Conservation (phyloP, 2,113 vertebrate genomes). For the Sinocyclocheilus anophthalmus region DNA sequence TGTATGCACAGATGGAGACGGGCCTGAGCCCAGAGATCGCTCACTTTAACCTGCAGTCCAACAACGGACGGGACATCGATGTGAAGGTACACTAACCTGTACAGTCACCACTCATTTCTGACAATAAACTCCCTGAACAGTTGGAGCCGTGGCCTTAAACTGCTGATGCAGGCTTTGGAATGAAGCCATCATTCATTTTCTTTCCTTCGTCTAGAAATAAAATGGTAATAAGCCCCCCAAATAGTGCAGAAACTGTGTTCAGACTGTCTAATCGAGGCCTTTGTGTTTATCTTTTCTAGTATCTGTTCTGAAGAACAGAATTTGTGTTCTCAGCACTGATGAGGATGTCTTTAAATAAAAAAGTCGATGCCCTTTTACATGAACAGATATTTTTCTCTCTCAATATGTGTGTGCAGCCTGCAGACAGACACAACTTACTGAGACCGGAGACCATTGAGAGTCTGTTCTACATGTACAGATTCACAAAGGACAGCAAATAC, state of each 20-base stretch:
- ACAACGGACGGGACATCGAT: constrained; percentile 78
- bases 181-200: not conserved
- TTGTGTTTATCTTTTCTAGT: not conserved
- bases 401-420: constrained; percentile 68
- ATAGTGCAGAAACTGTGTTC: not conserved
- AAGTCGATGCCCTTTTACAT: not conserved
- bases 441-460: constrained; percentile 84
- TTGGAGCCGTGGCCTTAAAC: not conserved
- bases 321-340: not conserved
- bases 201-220: not conserved
- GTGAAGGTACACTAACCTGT: constrained; percentile 77
- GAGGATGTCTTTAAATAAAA: not conserved
- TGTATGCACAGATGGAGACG: constrained; percentile 93
- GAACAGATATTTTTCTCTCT: not conserved
- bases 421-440: constrained; percentile 85
- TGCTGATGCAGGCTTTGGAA: not conserved
- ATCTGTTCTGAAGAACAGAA: not conserved
- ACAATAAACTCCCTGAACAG: not conserved
- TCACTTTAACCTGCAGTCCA: constrained; percentile 84
- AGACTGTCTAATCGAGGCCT: not conserved
- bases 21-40: constrained; percentile 94
- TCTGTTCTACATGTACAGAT: constrained; percentile 86
- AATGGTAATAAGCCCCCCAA: not conserved
- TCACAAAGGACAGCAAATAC: constrained; percentile 83
- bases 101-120: not conserved